phyloP scores from a whole-genome alignment of 2,797 vertebrate genomes.

The Chelon auratus region DNA sequence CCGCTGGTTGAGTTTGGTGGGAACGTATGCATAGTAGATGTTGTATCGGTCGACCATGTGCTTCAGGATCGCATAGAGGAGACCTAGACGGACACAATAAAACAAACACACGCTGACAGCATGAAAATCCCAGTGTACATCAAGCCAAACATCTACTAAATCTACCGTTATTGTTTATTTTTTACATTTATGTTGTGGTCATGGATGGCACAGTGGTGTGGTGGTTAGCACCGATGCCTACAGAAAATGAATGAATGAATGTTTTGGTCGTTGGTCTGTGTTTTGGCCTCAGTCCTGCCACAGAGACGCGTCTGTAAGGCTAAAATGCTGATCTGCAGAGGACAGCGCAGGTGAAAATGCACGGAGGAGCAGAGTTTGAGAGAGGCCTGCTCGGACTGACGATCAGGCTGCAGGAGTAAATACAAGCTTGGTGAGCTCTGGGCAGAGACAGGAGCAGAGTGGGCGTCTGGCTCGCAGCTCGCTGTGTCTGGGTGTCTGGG shows the following conservation, averaged over 20 bases:
- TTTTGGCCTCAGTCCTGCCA: neutral
- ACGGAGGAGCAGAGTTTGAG: constrained; percentile 28
- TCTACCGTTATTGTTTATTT: neutral
- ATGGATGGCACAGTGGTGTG: no score
- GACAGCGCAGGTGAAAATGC: constrained; percentile 18
- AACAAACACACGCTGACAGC: constrained; percentile 10
- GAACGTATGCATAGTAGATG: constrained; percentile 96
- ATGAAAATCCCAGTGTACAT: neutral
- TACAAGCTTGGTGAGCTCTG: constrained; percentile 71
- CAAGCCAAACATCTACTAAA: neutral
- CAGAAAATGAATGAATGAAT: no score
- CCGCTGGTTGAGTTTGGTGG: constrained; percentile 93
- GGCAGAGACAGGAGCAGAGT: constrained; percentile 82
- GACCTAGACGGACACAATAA: constrained; percentile 78
- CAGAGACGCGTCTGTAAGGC: neutral
- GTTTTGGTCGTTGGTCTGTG: neutral
- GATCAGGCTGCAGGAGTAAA: constrained; percentile 76
- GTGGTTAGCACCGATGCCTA: no score
- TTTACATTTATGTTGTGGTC: no score
- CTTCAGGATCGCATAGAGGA: constrained; percentile 95
- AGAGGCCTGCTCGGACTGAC: constrained; percentile 23
- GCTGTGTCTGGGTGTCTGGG: constrained; percentile 81
- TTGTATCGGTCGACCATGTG: constrained; percentile 98
- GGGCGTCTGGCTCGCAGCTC: constrained; percentile 84
- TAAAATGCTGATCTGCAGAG: constrained; percentile 6